These are phyloP conservation scores for Dinoponera quadriceps DNA, from an alignment of 1,140 invertebrate genomes.

Conservation along the genomic window DNA sequence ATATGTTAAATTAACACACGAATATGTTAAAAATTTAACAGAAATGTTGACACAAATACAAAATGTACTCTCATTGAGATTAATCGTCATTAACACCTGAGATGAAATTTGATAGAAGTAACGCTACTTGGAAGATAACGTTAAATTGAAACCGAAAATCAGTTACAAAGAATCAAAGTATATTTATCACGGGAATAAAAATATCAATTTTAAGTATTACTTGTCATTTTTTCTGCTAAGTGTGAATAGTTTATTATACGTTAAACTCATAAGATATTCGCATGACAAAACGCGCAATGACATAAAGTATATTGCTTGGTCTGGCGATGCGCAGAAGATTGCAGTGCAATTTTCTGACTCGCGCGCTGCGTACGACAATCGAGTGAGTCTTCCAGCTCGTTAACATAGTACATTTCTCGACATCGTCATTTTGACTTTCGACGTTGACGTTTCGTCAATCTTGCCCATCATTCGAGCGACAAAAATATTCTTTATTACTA, in stretches of 20 bases:
- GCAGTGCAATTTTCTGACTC: slow-evolving; percentile 67
- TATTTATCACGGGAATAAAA: background rate
- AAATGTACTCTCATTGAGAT: no score
- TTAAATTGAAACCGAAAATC: background rate
- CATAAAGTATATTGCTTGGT: slow-evolving; percentile 62
- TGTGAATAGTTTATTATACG: background rate
- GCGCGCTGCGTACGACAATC: slow-evolving; percentile 57
- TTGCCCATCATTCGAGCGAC: background rate
- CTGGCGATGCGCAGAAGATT: slow-evolving; percentile 58
- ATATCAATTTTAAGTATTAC: background rate
- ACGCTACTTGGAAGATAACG: background rate
- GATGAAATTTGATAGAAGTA: no score
- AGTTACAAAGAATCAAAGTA: slow-evolving; percentile 14
- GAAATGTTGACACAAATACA: no score
- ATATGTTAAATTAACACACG: no score
- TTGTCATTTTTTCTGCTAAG: background rate
- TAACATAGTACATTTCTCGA: slow-evolving; percentile 48
- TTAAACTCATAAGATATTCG: slow-evolving; percentile 12
- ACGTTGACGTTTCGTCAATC: slow-evolving; percentile 36
- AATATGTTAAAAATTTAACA: no score
- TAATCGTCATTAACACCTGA: background rate
- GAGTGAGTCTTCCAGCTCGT: slow-evolving; percentile 56
- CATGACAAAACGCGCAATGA: slow-evolving; percentile 33
- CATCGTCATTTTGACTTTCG: slow-evolving; percentile 49
- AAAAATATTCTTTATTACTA: background rate